Percentiles rank a stretch among this genome's conserved stretches.
phyloP scores from a whole-genome alignment of 2,797 vertebrate genomes.

The Psittacula echo region DNA sequence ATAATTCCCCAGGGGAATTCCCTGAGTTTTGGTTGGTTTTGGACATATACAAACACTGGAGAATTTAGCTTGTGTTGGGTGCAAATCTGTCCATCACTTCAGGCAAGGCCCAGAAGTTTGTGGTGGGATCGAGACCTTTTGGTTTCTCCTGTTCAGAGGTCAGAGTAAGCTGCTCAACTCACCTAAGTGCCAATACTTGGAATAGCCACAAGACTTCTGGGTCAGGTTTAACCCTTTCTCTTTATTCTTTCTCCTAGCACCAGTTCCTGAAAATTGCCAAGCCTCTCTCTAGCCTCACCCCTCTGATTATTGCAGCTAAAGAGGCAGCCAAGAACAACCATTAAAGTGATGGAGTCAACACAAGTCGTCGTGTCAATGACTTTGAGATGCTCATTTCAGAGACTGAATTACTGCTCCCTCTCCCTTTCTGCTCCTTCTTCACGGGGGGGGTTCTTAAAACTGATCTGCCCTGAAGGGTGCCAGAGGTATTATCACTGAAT shows the following conservation, averaged over 20 bases:
- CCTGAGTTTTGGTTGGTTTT: not conserved
- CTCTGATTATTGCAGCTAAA: conserved; percentile 93
- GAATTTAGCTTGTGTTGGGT: not conserved
- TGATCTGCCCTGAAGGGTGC: not conserved
- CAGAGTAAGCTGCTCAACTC: not conserved
- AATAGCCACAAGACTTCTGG: not conserved
- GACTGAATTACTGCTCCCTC: not conserved
- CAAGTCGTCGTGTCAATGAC: conserved; percentile 46
- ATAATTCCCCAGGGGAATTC: rapidly evolving
- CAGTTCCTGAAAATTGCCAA: conserved; percentile 96
- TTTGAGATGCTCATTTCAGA: not conserved
- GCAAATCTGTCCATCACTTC: not conserved
- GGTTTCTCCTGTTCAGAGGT: not conserved
- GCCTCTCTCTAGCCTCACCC: conserved; percentile 94
- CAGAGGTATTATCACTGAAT: not conserved
- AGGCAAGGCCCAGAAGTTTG: not conserved
- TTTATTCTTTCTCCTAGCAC: conserved; percentile 81
- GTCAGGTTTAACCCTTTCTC: not conserved
- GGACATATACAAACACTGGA: not conserved
- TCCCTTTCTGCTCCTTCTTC: conserved; percentile 42
- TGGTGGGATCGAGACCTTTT: not conserved
- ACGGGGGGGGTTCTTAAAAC: conserved; percentile 4
- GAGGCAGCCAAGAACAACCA: conserved; percentile 94
- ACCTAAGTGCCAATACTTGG: not conserved
- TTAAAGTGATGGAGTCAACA: conserved; percentile 60